Evolutionary conservation across 1,140 invertebrate genomes (phyloP).

Genomic region (Polyergus mexicanus): DNA sequence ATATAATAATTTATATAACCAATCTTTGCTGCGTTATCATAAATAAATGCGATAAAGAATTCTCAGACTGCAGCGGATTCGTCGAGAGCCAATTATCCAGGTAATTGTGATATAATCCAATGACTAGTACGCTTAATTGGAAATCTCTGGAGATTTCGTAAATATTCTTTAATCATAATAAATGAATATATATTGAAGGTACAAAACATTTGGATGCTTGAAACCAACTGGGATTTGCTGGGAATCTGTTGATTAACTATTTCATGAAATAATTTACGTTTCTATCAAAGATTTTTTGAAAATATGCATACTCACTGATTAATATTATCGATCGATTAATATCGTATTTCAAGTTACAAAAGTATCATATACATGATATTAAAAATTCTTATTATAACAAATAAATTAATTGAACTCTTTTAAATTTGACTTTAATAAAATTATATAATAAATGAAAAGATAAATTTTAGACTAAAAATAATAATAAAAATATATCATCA

Average conservation of each 20-base stretch:
- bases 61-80: constrained; percentile 1
- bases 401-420: background rate
- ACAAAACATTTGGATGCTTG: constrained; percentile 24
- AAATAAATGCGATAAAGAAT: constrained; percentile 29
- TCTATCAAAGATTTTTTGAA: constrained; percentile 21
- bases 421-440: background rate
- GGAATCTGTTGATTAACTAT: constrained; percentile 39
- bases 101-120: constrained; percentile 66
- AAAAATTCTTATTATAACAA: background rate
- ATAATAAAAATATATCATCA: background rate
- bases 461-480: background rate
- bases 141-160: constrained; percentile 50
- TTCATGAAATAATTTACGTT: constrained; percentile 3
- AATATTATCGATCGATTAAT: background rate
- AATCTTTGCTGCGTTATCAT: background rate
- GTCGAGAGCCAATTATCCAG: constrained; percentile 60
- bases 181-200: constrained; percentile 61
- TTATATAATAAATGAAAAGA: background rate
- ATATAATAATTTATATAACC: constrained; percentile 47
- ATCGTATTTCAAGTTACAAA: background rate
- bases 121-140: constrained; percentile 35
- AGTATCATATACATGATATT: background rate
- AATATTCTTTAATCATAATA: constrained; percentile 68
- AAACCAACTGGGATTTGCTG: constrained; percentile 35
- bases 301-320: constrained; percentile 7